phyloP scores from a whole-genome alignment of 2,888 invertebrate genomes.

The Poecilus cupreus region DNA sequence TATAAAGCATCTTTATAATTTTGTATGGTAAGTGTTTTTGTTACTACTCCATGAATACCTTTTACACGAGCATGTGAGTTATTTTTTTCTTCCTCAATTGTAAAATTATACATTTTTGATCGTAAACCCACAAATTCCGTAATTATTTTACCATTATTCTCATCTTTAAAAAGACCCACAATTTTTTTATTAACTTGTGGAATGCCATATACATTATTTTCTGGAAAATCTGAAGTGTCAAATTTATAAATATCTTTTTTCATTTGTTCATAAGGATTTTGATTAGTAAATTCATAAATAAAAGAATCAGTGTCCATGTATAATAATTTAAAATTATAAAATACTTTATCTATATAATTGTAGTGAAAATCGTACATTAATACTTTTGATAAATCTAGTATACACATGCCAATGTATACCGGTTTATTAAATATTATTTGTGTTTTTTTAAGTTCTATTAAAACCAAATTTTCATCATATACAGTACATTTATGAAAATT shows the following conservation, averaged over 20 bases:
- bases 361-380: slow-evolving; percentile 67
- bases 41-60: slow-evolving; percentile 43
- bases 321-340: slow-evolving; percentile 60
- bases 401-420: slow-evolving; percentile 60
- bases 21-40: slow-evolving; percentile 54
- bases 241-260: slow-evolving; percentile 57
- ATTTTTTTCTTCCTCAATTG: slow-evolving; percentile 53
- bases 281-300: slow-evolving; percentile 47
- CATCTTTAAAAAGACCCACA: slow-evolving; percentile 67
- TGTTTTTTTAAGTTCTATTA: slow-evolving; percentile 55
- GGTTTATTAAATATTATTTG: slow-evolving; percentile 62
- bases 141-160: slow-evolving; percentile 65
- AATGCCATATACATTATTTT: slow-evolving; percentile 63
- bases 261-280: slow-evolving; percentile 60
- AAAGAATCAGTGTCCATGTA: slow-evolving; percentile 63
- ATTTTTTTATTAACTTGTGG: slow-evolving; percentile 65
- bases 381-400: slow-evolving; percentile 61
- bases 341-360: slow-evolving; percentile 61
- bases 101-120: slow-evolving; percentile 62
- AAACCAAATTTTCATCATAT: slow-evolving; percentile 54
- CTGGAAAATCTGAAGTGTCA: slow-evolving; percentile 64
- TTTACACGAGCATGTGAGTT: slow-evolving; percentile 48
- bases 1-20: slow-evolving; percentile 52
- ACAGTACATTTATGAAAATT: slow-evolving; percentile 57
- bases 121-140: slow-evolving; percentile 65